These are phyloP conservation scores for Cancer borealis DNA, from an alignment of 2,888 invertebrate species.

Conservation along the genomic window DNA sequence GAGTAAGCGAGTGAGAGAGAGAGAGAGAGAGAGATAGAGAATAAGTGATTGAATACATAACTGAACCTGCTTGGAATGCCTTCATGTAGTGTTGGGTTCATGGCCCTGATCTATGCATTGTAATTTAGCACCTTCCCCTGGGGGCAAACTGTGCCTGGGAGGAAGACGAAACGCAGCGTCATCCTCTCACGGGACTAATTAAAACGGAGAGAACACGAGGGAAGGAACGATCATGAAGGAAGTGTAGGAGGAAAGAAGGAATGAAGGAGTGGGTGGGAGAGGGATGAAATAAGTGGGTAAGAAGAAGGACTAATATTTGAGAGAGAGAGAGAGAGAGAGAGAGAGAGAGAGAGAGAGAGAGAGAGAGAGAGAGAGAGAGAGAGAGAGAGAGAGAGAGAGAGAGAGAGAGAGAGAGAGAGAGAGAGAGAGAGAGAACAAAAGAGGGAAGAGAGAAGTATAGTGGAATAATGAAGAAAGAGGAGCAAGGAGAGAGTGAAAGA, in stretches of 20 bases:
- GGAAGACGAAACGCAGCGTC: too few relatives aligned
- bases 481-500: background rate
- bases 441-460: background rate
- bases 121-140: too few relatives aligned
- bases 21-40: background rate
- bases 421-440: background rate
- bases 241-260: slow-evolving; percentile 52
- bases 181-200: too few relatives aligned
- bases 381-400: slow-evolving; percentile 3
- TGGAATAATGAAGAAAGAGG: background rate
- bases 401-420: background rate
- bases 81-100: background rate
- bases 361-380: background rate
- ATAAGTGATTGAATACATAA: background rate
- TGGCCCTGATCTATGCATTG: background rate
- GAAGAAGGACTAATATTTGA: background rate
- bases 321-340: background rate
- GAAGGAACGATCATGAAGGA: background rate
- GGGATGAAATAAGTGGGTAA: background rate
- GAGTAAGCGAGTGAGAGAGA: background rate
- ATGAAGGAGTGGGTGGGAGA: background rate
- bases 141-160: background rate
- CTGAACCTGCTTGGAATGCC: background rate
- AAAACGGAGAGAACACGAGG: slow-evolving; percentile 42
- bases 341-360: slow-evolving; percentile 38